Evolutionary conservation across 2,888 invertebrate genomes (phyloP).

Genomic region (Trisateles emortualis): DNA sequence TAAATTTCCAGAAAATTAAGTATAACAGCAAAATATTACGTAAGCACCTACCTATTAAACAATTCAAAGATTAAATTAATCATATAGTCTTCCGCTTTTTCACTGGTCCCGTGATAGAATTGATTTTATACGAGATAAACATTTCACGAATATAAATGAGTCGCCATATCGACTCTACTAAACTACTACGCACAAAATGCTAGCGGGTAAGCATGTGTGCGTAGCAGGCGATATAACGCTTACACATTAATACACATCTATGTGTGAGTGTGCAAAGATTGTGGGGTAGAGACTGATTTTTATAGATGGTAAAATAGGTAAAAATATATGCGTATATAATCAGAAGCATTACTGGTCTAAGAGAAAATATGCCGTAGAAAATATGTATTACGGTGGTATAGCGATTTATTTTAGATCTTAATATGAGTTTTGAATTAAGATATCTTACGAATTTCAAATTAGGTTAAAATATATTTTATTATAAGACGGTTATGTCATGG

Average conservation of each 20-base stretch:
- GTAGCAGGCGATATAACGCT: conserved; percentile 40
- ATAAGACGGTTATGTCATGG: no score
- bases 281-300: conserved; percentile 21
- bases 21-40: no score
- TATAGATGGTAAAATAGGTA: conserved; percentile 35
- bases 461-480: no score
- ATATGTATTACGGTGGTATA: no score
- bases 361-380: no score
- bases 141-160: conserved; percentile 62
- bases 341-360: no score
- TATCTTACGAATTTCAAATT: no score
- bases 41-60: background rate
- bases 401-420: no score
- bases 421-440: no score
- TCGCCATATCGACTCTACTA: conserved; percentile 46
- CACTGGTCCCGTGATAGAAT: conserved; percentile 14
- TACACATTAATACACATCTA: conserved; percentile 5
- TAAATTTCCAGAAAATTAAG: no score
- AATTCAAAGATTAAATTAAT: conserved; percentile 1
- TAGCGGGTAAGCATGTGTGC: conserved; percentile 34
- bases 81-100: conserved; percentile 20
- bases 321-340: background rate
- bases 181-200: conserved; percentile 68
- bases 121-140: conserved; percentile 46
- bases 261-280: conserved; percentile 59